Evolutionary conservation across 2,888 invertebrate species (phyloP).

Genomic region (Muschampia plurimacula): DNA sequence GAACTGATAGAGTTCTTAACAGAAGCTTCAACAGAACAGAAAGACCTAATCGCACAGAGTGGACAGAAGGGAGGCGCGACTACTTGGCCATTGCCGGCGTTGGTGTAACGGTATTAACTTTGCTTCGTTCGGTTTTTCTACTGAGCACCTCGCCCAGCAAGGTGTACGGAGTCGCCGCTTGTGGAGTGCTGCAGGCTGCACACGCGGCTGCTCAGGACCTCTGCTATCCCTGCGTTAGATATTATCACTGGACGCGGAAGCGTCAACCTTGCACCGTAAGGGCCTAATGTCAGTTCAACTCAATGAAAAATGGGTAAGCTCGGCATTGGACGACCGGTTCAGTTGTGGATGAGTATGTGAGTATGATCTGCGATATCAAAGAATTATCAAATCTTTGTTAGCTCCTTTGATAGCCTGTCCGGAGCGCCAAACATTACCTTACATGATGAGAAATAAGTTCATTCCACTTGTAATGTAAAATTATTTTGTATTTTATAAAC

Average conservation of each 20-base stretch:
- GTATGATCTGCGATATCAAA: background rate
- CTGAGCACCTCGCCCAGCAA: constrained; percentile 92
- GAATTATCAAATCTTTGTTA: background rate
- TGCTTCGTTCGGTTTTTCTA: constrained; percentile 88
- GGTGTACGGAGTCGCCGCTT: constrained; percentile 92
- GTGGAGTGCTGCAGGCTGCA: constrained; percentile 85
- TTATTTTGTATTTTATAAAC: background rate
- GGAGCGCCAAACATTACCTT: background rate
- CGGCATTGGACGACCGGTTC: constrained; percentile 5
- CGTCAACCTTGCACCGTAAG: constrained; percentile 15
- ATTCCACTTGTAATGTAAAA: background rate
- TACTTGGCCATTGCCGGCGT: constrained; percentile 82
- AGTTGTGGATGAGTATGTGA: no score
- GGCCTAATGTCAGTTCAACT: background rate
- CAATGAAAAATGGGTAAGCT: background rate
- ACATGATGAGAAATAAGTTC: constrained; percentile 7
- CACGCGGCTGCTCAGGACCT: constrained; percentile 72
- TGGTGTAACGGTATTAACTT: constrained; percentile 86
- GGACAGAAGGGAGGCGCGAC: constrained; percentile 84
- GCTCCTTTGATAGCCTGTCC: background rate
- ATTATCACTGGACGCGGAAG: constrained; percentile 74
- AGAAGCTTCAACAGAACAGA: constrained; percentile 81
- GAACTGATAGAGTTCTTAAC: constrained; percentile 62
- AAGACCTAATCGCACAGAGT: constrained; percentile 83
- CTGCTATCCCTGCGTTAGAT: constrained; percentile 86